Evolutionary conservation across 2,888 invertebrate species (phyloP), one percentile per base, ranked within the genome.

Genomic region (Cyclophora punctaria): DNA sequence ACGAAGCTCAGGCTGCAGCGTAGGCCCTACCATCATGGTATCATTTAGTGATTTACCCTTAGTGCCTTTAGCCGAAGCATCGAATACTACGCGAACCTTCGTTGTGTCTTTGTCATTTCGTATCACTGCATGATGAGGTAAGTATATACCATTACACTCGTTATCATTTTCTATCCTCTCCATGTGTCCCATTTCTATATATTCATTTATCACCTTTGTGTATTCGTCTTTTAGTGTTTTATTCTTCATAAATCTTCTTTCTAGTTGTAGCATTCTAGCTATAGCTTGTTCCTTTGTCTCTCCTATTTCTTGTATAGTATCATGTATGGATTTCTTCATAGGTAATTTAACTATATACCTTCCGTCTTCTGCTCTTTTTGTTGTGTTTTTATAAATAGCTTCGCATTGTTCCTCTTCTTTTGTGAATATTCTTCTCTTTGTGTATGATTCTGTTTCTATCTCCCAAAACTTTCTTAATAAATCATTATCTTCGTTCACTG

Each of bases 381-480:
- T 58, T 0, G 59, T 63, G 3, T 37, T 33, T n/a, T 34, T 5
- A 44, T 35, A 62, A 5, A 52, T 34, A 0, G 50, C 50, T 52
- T 64, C 62, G 44, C 59, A 66, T 2, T 4, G 34, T 37, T 56
- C 45, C 43, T 64, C 62, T 46, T 62, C 60, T 2, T n/a, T 35
- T 3, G 61, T 56, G 3, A 60, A 49, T 3, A 50, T 35, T 41
- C 47, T 57, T 1, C 47, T 49, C 5, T 3, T n/a, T 4, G 34
- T 20, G 5, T 34, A 44, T 5, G 49, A 46, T 37, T 63, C 59
- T 0, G 58, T 46, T 51, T 66, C 66, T 4, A 65, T 2, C 35
- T 63, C 61, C 63, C 61, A 64, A 52, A 62, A 63, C 20, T 33
- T 49, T 35, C 55, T 57, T 2, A 62, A 34, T 2, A 59, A n/a